phyloP scores from a whole-genome alignment of 2,797 vertebrate genomes.

The Microtus obscurus region DNA sequence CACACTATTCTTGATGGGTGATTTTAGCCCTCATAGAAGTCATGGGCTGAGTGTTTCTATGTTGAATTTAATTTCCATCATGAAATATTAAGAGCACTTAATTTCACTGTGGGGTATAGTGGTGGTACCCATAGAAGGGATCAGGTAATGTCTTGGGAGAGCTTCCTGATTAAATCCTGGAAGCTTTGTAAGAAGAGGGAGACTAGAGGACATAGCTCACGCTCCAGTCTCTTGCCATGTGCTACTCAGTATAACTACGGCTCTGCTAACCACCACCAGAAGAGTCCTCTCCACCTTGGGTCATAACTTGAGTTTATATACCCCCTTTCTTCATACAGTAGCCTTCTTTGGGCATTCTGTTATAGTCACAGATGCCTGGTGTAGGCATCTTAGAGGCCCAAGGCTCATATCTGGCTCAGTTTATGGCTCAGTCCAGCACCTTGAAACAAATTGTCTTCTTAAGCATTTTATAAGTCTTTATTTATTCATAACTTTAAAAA shows the following conservation, averaged over 20 bases:
- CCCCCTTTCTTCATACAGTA: neutral
- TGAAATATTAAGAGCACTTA: neutral
- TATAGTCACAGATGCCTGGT: too few species aligned
- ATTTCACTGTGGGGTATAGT: too few species aligned
- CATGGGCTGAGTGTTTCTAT: neutral
- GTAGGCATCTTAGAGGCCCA: neutral
- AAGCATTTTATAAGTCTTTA: neutral
- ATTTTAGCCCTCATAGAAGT: fast-evolving
- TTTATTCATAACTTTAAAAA: neutral
- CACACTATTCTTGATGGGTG: fast-evolving
- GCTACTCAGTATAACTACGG: too few species aligned
- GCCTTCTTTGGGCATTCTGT: too few species aligned
- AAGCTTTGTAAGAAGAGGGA: neutral
- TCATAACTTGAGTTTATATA: neutral
- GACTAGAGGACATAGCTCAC: neutral
- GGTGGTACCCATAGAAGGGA: neutral
- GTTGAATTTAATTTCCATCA: neutral
- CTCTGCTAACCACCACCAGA: neutral
- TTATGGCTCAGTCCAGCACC: neutral
- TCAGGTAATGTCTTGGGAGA: neutral
- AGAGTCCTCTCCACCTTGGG: neutral
- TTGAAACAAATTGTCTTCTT: neutral
- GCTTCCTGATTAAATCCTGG: neutral
- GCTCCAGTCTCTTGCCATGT: too few species aligned
- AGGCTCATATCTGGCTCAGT: neutral